Conservation (phyloP, 2,888 invertebrate genomes). For the Myopa tessellatipennis region DNA sequence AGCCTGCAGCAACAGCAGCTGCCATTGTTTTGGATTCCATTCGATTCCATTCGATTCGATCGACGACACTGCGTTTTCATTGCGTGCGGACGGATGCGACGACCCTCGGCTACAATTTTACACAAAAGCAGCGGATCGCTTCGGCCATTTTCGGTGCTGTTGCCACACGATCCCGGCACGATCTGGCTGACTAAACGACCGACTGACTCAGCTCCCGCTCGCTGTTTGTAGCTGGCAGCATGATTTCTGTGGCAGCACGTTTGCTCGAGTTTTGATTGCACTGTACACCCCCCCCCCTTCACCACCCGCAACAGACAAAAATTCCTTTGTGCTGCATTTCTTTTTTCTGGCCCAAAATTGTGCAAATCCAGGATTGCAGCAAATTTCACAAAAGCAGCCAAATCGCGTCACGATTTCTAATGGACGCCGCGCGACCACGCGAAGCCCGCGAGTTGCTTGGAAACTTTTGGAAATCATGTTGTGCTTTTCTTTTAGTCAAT, state of each 20-base stretch:
- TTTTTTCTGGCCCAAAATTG: constrained; percentile 1
- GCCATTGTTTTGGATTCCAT: no score
- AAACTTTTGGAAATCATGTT: neutral
- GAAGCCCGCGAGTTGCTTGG: neutral
- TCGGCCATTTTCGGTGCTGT: neutral
- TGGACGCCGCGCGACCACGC: constrained; percentile 32
- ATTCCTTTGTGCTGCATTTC: constrained; percentile 11
- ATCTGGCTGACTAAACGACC: neutral
- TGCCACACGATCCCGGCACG: constrained; percentile 39
- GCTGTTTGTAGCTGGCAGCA: constrained; percentile 35
- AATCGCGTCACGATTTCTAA: constrained; percentile 45
- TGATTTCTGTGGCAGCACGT: constrained; percentile 55
- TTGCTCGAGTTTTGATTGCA: constrained; percentile 64
- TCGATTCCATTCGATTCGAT: constrained; percentile 23
- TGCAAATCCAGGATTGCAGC: constrained; percentile 31
- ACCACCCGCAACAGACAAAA: neutral
- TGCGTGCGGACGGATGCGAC: constrained; percentile 24
- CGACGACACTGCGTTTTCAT: constrained; percentile 13
- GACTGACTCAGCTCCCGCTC: neutral
- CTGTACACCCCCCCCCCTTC: constrained; percentile 54
- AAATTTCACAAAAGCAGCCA: constrained; percentile 41
- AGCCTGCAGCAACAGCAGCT: no score
- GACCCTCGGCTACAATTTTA: neutral
- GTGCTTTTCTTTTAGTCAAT: constrained; percentile 1
- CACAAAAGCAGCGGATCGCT: neutral